Base-by-base conservation (phyloP, 2,797 vertebrate genomes). In the Pempheris klunzingeri region DNA sequence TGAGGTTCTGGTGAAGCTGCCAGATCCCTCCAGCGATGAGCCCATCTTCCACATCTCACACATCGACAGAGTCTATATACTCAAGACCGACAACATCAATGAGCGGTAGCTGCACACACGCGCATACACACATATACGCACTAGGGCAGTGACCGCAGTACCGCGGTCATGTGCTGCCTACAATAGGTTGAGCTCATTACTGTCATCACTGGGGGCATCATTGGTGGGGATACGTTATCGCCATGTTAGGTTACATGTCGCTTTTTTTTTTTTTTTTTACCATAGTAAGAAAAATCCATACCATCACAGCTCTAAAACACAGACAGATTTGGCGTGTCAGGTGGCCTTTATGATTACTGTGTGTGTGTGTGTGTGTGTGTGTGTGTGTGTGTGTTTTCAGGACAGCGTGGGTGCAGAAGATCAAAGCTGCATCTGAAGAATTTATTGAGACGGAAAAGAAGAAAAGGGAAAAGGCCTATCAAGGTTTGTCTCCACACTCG, bases 381-480 rank as follows among this genome's bases (percentile, higher is more conserved):
- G 13, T 67, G 32, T 67, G 32, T 28, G 5, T 76, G 38, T 71
- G 59, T 75, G 58, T 58, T 69, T 74, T 61, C 70, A 99, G 98
- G 87, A 99, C 97, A 1, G 95, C 98, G 34, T 99, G 98, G 98
- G 97, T 99, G 71, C 98, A 99, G 93, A 98, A 99, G 92, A 98
- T 99, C 91, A 99, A 99, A 92, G 95, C 94, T 0, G 97, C 97
- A 0, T 99, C 98, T 0, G 98, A 99, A 86, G 96, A 97, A 57
- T 99, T 97, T 83, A 95, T 99, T 0, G 97, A 98, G 83, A 99
- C 96, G 0, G 98, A 99, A 84, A 98, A 98, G 94, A 98, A 94
- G 88, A 99, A 99, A 84, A 94, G 97, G 30, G 97, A 99, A 74
- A 98, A 96, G 67, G 96, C 95, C n/a, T 99, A 99, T 88, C 98